Conservation (phyloP, 2,888 invertebrate genomes). For the Chironomus riparius region DNA sequence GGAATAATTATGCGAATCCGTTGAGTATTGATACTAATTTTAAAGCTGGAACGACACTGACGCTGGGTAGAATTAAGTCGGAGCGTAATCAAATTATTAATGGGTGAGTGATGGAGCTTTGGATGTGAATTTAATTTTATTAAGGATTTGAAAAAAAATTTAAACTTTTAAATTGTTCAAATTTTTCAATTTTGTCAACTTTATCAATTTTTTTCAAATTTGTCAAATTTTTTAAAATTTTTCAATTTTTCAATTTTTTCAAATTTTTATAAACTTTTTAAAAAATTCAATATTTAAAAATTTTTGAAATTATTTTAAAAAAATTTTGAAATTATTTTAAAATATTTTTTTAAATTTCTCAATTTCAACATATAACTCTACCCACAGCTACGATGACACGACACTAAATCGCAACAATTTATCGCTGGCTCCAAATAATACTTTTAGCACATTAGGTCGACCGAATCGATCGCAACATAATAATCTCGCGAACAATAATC, state of each 20-base stretch:
- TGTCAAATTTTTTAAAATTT: neutral
- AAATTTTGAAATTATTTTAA: too few species aligned
- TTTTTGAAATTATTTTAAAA: too few species aligned
- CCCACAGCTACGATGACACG: slow-evolving; percentile 38
- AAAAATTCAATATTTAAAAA: neutral
- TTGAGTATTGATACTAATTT: slow-evolving; percentile 36
- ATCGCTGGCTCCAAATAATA: slow-evolving; percentile 37
- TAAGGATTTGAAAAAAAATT: too few species aligned
- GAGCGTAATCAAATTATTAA: slow-evolving; percentile 42
- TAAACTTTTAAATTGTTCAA: too few species aligned
- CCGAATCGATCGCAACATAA: slow-evolving; percentile 30
- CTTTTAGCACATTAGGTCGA: slow-evolving; percentile 40
- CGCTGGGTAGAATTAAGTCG: slow-evolving; percentile 41
- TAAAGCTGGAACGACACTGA: slow-evolving; percentile 39
- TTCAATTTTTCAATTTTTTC: neutral
- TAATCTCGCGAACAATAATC: slow-evolving; percentile 20
- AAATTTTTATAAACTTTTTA: neutral
- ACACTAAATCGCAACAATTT: slow-evolving; percentile 38
- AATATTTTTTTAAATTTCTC: too few species aligned
- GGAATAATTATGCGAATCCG: slow-evolving; percentile 40
- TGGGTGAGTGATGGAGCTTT: slow-evolving; percentile 31
- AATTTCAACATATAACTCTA: too few species aligned
- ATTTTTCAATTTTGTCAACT: too few species aligned
- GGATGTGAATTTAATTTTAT: too few species aligned
- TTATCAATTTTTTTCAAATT: too few species aligned